A percentile compares a stretch with the other conserved stretches of the same genome.
Evolutionary conservation across 2,888 invertebrate species (phyloP).

Genomic region (Ctena decussata): DNA sequence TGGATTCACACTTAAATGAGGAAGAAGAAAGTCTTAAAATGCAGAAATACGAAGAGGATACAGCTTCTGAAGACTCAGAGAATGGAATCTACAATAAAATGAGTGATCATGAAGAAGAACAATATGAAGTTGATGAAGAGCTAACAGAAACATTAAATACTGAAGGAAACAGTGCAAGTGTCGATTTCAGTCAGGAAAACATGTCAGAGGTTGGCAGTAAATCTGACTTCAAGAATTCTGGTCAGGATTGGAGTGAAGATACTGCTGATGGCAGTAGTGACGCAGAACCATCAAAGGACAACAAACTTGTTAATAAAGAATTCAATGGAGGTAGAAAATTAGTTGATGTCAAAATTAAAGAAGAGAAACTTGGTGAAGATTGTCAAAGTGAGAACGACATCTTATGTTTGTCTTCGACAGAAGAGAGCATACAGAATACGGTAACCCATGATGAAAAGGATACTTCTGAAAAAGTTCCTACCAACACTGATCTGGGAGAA

Average conservation of each 20-base stretch:
- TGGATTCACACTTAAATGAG: no score
- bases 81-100: not conserved
- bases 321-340: not conserved
- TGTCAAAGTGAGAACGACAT: no score
- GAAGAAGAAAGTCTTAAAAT: no score
- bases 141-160: not conserved
- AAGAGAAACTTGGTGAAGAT: not conserved
- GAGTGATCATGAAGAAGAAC: not conserved
- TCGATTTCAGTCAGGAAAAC: not conserved
- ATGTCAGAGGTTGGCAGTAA: not conserved
- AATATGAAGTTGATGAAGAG: not conserved
- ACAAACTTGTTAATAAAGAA: not conserved
- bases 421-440: no score
- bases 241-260: not conserved
- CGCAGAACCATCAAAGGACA: not conserved
- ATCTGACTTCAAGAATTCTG: no score
- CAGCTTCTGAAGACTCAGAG: no score
- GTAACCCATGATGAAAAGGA: no score
- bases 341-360: no score
- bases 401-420: no score
- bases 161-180: not conserved
- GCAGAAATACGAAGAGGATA: no score
- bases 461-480: no score
- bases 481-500: not conserved
- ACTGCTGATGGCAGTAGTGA: no score